A percentile compares a stretch with the other conserved stretches of the same genome.
Evolutionary conservation across 2,113 vertebrate genomes (phyloP).

Genomic region (Polyodon spathula): DNA sequence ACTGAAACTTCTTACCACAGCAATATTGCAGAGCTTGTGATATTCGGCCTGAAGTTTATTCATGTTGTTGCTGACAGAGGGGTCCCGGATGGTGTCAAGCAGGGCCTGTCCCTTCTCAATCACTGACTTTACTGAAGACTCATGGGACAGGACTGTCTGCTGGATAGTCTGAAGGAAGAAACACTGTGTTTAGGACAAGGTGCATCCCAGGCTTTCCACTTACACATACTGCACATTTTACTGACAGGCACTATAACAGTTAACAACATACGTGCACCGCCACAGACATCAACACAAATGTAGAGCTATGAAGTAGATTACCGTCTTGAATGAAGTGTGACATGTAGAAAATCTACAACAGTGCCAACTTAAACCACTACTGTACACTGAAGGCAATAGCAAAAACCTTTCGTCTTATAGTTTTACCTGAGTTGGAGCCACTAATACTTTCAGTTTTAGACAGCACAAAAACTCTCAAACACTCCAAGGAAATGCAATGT

Average conservation of each 20-base stretch:
- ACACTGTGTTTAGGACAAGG: neutral
- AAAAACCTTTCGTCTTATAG: too few relatives aligned
- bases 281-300: too few relatives aligned
- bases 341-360: too few relatives aligned
- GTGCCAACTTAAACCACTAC: too few relatives aligned
- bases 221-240: too few relatives aligned
- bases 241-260: neutral
- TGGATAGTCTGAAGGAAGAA: slow-evolving; percentile 64
- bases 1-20: slow-evolving; percentile 53
- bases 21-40: slow-evolving; percentile 59
- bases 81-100: slow-evolving; percentile 66
- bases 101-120: slow-evolving; percentile 80
- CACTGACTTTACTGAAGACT: slow-evolving; percentile 74
- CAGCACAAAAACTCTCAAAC: neutral
- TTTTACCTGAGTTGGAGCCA: too few relatives aligned
- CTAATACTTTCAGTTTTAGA: too few relatives aligned
- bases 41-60: slow-evolving; percentile 69
- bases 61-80: slow-evolving; percentile 64
- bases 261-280: neutral
- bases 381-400: too few relatives aligned
- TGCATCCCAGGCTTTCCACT: too few relatives aligned
- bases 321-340: too few relatives aligned
- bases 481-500: neutral
- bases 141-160: slow-evolving; percentile 77
- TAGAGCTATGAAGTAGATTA: too few relatives aligned